A percentile compares a stretch with the other conserved stretches of the same genome.
phyloP scores from a whole-genome alignment of 2,113 vertebrate species.

The Agapornis roseicollis region DNA sequence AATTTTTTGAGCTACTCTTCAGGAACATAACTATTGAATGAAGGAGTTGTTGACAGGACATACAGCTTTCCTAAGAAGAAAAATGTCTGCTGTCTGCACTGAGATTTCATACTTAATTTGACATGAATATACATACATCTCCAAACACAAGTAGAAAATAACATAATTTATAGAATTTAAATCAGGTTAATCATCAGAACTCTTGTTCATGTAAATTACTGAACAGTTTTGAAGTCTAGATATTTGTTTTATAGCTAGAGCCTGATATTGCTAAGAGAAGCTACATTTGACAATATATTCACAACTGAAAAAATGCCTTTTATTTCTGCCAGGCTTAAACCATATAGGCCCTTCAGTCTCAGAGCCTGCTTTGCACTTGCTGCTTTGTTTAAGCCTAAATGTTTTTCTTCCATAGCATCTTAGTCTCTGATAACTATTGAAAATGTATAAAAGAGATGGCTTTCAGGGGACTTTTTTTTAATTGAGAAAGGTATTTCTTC shows the following conservation, averaged over 20 bases:
- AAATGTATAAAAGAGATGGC: not conserved
- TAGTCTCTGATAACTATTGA: not conserved
- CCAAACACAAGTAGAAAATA: not conserved
- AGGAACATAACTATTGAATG: not conserved
- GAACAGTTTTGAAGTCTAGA: not conserved
- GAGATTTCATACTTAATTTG: not conserved
- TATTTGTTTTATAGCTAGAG: not conserved
- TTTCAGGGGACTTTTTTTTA: not conserved
- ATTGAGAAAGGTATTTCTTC: not conserved
- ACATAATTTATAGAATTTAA: not conserved
- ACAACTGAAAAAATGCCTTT: not conserved
- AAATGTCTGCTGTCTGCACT: not conserved
- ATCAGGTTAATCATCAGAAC: not conserved
- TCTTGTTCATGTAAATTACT: not conserved
- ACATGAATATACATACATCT: not conserved
- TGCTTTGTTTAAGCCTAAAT: not conserved
- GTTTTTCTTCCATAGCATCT: not conserved
- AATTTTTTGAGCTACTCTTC: not conserved
- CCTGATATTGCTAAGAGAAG: not conserved
- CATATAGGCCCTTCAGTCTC: not conserved
- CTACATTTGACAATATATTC: not conserved
- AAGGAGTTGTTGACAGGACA: not conserved
- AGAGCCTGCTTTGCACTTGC: not conserved
- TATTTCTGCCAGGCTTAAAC: not conserved
- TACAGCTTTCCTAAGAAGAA: not conserved